A percentile compares a stretch with the other conserved stretches of the same genome.
These are phyloP conservation scores for Drosophila anceps DNA, from an alignment of 2,888 invertebrate species.

Conservation along the genomic window DNA sequence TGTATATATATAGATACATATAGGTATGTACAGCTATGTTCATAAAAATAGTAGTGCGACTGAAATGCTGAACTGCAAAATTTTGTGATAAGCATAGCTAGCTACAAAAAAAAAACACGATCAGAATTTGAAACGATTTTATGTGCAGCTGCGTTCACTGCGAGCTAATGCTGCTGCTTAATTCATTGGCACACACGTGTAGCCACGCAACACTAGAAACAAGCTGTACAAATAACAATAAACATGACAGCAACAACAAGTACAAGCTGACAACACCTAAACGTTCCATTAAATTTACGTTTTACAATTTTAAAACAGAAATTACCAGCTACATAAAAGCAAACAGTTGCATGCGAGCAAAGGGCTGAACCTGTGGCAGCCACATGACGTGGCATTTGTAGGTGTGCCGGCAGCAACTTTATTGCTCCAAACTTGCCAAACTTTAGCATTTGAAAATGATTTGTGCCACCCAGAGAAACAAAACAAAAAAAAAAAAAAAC, in stretches of 20 bases:
- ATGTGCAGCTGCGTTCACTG: not conserved
- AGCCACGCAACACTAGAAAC: slow-evolving; percentile 17
- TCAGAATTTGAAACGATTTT: not conserved
- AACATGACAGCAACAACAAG: slow-evolving; percentile 22
- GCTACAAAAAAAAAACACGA: not conserved
- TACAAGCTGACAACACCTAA: slow-evolving; percentile 64
- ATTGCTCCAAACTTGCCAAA: slow-evolving; percentile 72
- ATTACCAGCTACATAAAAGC: slow-evolving; percentile 75
- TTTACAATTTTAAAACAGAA: slow-evolving; percentile 77
- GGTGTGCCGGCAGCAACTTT: slow-evolving; percentile 69
- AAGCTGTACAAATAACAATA: slow-evolving; percentile 17
- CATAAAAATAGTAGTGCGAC: no score
- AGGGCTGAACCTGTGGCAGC: not conserved
- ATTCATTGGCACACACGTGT: slow-evolving; percentile 41
- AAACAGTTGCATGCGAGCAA: slow-evolving; percentile 57
- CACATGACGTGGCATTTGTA: not conserved
- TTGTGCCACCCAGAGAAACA: slow-evolving; percentile 51
- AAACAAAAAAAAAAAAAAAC: not conserved
- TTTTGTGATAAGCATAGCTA: no score
- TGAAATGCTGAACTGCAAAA: no score
- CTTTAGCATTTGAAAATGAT: slow-evolving; percentile 76
- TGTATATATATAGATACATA: not conserved
- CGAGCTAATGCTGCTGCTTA: slow-evolving; percentile 10
- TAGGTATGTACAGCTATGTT: no score
- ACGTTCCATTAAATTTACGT: slow-evolving; percentile 78